Evolutionary conservation across 2,113 vertebrate species (phyloP), one percentile per base, ranked within the genome.

Genomic region (Bombycilla garrulus): DNA sequence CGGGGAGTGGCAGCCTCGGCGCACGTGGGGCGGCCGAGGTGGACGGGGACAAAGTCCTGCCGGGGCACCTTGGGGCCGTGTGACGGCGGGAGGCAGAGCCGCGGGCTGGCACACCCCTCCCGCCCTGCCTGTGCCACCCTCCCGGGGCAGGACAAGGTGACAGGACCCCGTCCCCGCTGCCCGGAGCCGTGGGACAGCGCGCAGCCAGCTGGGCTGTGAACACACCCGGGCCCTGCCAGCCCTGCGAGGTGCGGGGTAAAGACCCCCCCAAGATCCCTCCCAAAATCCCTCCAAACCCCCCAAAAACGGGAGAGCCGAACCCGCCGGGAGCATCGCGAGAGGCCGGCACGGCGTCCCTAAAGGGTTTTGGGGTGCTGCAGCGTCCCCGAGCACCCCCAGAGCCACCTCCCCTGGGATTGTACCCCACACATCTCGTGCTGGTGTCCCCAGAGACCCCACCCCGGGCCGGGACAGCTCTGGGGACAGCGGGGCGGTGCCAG

Each of bases 341-440:
- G 26, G 25, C 15, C 0, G 2, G 26, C 1, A 2, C 24, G 1
- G 24, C 1, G 26, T 18, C 9, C 1, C 10, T 8, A 1, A 1
- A 0, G 8, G 45, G 6, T 69, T 79, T 85, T 1, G 5, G 33
- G 61, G 67, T 11, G n/a, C 64, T 70, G 40, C n/a, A 50, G 31
- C 13, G 24, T 33, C 58, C 71, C n/a, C 71, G 36, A 50, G 31
- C 13, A 24, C 35, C 58, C 71, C n/a, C 71, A 33, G 38, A 67
- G 40, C 56, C 35, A 38, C 2, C 10, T 40, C 78, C 35, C 12
- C 4, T 6, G 14, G 58, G 24, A 15, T 3, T 3, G 3, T 2
- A 4, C 23, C 77, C 56, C 13, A 0, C 40, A 3, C 2, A 2
- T 38, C 9, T 38, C 38, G 45, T 3, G 66, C 61, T 0, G 0